Base-by-base conservation (phyloP, 2,113 vertebrate genomes). In the Condylura cristata region DNA sequence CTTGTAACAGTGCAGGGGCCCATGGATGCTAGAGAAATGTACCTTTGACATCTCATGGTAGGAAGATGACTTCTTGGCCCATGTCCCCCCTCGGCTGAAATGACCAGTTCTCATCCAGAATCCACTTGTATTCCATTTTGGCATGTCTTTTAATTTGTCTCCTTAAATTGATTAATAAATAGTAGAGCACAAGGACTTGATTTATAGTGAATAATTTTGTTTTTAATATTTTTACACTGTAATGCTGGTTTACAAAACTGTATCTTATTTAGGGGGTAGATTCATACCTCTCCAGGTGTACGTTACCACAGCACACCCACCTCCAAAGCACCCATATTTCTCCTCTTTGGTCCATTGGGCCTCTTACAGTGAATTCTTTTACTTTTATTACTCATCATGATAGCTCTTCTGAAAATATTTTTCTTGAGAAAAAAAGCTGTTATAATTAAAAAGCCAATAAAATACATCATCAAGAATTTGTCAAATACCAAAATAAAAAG, bases 401-500 rank as follows among this genome's bases (percentile, higher is more conserved):
- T 53, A 70, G 4, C 20, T 80, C n/a, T 78, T 79, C 88, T 9
- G 46, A 96, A 86, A 65, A 81, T 65, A 70, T 12, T 68, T 84
- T 84, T 78, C 56, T 37, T 79, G 72, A 78, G 65, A 58, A 61
- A 68, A 78, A 94, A 46, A 34, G 72, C 63, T 92, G 41, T 85
- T 89, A 74, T 83, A 87, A 87, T 71, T n/a, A 37, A 58, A 79
- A 80, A 89, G 14, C 74, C 81, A 32, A 48, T 84, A 63, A 37
- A 87, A 75, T 74, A 70, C 5, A 44, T 90, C n/a, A 44, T 78
- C 48, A 56, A 28, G n/a, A 78, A 60, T 75, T 90, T 61, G 12
- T 78, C 74, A 56, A 82, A 51, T 86, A 66, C 1, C 78, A 58
- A 51, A 76, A 70, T 46, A 34, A 6, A 34, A 6, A 56, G 17